These are phyloP conservation scores for Haliclona indistincta DNA, from an alignment of 37 sponge, comb jelly and placozoan genomes.

Conservation along the genomic window DNA sequence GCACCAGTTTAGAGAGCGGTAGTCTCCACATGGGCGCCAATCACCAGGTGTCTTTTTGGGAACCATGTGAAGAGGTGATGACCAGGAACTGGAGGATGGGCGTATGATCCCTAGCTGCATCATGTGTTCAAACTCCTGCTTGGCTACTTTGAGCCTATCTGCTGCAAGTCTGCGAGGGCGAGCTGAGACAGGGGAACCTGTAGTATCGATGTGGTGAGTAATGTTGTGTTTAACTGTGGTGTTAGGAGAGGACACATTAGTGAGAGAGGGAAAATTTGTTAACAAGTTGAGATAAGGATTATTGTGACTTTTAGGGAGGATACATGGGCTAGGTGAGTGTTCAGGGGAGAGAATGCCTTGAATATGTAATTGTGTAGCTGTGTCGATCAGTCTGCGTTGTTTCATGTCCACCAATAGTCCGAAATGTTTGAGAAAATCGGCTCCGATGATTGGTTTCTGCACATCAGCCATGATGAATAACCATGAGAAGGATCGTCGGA, in stretches of 20 bases:
- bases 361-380: constrained; percentile 13
- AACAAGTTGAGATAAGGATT: constrained; percentile 44
- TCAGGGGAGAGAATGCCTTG: constrained; percentile 28
- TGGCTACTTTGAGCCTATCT: constrained; percentile 52
- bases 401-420: constrained; percentile 34
- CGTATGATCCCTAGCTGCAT: constrained; percentile 65
- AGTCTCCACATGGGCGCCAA: constrained; percentile 80
- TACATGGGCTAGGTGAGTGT: constrained; percentile 33
- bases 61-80: constrained; percentile 73
- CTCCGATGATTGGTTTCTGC: constrained; percentile 60
- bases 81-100: constrained; percentile 67
- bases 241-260: constrained; percentile 15
- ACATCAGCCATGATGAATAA: constrained; percentile 75
- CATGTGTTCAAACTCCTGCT: constrained; percentile 72
- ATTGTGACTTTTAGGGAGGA: constrained; percentile 16
- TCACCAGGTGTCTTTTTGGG: constrained; percentile 53
- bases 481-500: constrained; percentile 52
- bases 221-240: constrained; percentile 52
- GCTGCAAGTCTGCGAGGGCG: constrained; percentile 61
- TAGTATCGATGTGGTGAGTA: constrained; percentile 63
- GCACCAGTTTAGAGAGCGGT: constrained; percentile 57
- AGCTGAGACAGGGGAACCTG: constrained; percentile 65
- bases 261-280: constrained; percentile 49
- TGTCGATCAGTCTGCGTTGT: neutral
- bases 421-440: constrained; percentile 13